Percentiles rank a stretch among this genome's conserved stretches.
Conservation (phyloP, 64 coral and sea anemone species). For the Dendronephthya gigantea region DNA sequence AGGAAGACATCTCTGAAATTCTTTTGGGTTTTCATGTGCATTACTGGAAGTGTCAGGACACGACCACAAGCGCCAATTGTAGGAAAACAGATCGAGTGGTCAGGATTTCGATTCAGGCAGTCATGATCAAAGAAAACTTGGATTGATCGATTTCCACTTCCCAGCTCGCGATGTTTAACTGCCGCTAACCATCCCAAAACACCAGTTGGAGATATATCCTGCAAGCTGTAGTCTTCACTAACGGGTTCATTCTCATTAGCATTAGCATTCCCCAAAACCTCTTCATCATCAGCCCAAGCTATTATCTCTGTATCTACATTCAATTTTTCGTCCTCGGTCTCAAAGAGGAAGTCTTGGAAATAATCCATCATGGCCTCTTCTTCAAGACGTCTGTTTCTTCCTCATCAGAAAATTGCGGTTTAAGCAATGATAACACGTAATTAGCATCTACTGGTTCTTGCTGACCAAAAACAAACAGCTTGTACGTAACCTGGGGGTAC, state of each 20-base stretch:
- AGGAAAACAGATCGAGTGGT: no score
- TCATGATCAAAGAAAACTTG: no score
- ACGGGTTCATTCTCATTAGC: background rate
- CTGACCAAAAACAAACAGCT: background rate
- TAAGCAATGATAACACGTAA: background rate
- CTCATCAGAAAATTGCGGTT: background rate
- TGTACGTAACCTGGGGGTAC: background rate
- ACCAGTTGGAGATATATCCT: slow-evolving; percentile 17
- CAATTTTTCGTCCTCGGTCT: slow-evolving; percentile 22
- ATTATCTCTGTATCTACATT: background rate
- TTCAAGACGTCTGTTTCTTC: background rate
- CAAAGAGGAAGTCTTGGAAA: slow-evolving; percentile 38
- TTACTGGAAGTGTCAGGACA: no score
- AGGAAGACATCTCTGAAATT: no score
- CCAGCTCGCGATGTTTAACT: no score
- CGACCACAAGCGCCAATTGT: no score
- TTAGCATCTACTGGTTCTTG: background rate
- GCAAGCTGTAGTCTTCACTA: background rate
- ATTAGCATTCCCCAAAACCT: background rate
- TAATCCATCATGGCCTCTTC: slow-evolving; percentile 27
- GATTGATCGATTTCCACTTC: no score
- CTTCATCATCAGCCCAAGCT: background rate
- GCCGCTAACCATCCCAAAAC: slow-evolving; percentile 33
- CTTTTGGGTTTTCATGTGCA: no score
- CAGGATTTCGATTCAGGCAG: no score